phyloP scores from a whole-genome alignment of 2,888 invertebrate species.

The Cataglyphis cursor region DNA sequence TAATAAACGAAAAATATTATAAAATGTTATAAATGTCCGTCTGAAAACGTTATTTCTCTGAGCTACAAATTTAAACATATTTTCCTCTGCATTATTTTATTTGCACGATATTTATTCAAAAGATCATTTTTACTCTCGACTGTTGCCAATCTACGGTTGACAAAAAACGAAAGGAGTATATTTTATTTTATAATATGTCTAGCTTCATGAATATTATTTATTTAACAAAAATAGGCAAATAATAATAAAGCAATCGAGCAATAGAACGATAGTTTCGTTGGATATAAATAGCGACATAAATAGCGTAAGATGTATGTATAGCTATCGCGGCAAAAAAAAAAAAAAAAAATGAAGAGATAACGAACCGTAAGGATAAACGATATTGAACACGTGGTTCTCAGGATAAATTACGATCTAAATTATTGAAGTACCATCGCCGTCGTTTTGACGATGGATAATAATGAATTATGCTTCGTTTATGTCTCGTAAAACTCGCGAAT shows the following conservation, averaged over 20 bases:
- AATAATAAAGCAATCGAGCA: not conserved
- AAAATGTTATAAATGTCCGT: not conserved
- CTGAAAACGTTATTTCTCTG: not conserved
- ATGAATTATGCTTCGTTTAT: conserved; percentile 71
- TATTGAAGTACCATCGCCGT: conserved; percentile 50
- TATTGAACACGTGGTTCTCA: conserved; percentile 3
- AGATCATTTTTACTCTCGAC: not conserved
- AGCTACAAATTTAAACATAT: not conserved
- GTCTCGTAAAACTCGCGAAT: conserved; percentile 64
- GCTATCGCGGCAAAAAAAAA: not conserved
- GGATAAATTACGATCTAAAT: conserved; percentile 68
- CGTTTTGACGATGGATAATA: conserved; percentile 67
- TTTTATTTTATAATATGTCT: not conserved
- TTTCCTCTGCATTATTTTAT: not conserved
- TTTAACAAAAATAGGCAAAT: not conserved
- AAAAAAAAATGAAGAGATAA: conserved; percentile 2
- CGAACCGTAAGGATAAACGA: not conserved
- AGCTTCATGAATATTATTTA: not conserved
- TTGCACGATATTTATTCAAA: not conserved
- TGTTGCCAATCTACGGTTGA: not conserved
- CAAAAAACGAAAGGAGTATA: too few species aligned
- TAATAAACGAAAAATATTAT: not conserved
- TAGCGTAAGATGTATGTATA: not conserved
- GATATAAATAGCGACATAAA: not conserved
- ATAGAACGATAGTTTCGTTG: not conserved